phyloP scores from a whole-genome alignment of 35 echinoderm and acorn worm genomes.

The Holothuria glaberrima region DNA sequence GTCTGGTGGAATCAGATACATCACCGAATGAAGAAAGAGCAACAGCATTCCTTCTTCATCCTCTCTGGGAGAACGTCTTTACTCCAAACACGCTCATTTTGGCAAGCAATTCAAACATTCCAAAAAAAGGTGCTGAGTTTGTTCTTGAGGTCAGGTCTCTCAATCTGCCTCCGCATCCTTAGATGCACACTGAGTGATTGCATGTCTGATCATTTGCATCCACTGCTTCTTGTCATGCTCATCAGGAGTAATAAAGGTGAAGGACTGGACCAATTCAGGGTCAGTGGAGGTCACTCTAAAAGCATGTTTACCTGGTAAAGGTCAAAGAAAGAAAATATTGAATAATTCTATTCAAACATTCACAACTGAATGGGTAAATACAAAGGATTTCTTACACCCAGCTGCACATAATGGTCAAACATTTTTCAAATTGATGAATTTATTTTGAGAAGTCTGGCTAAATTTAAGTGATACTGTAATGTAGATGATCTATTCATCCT shows the following conservation, averaged over 20 bases:
- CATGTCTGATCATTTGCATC: slow-evolving; percentile 82
- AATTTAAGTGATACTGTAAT: no score
- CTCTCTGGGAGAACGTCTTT: not conserved
- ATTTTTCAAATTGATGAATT: no score
- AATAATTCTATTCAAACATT: no score
- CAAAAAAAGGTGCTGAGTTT: not conserved
- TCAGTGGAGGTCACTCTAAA: slow-evolving; percentile 87
- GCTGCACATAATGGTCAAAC: no score
- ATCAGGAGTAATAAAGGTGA: slow-evolving; percentile 79
- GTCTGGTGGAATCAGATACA: no score
- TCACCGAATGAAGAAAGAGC: not conserved
- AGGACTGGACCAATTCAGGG: slow-evolving; percentile 72
- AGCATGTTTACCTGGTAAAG: slow-evolving; percentile 79
- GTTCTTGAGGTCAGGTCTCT: not conserved
- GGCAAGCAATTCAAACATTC: not conserved
- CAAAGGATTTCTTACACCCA: no score
- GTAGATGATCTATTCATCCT: no score
- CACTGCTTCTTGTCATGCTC: slow-evolving; percentile 99
- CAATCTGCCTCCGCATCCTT: slow-evolving; percentile 26
- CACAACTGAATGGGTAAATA: no score
- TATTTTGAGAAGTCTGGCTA: no score
- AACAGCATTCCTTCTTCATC: not conserved
- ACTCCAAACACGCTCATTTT: not conserved
- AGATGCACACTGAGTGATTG: slow-evolving; percentile 42
- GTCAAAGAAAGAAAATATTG: slow-evolving; percentile 25